These are phyloP conservation scores for Chamaea fasciata DNA, from an alignment of 2,113 vertebrate genomes.

Conservation along the genomic window DNA sequence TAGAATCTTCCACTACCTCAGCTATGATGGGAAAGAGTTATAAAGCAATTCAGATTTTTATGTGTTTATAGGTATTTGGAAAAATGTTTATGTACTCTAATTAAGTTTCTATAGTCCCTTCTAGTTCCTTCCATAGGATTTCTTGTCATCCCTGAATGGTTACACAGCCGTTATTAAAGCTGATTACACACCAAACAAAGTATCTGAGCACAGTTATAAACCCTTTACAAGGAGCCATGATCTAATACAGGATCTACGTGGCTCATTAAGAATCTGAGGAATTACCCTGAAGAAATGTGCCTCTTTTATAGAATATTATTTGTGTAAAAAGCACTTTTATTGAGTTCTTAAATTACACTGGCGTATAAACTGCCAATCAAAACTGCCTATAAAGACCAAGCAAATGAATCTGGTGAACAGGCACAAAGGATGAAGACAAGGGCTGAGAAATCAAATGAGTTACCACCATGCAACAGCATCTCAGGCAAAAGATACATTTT, in stretches of 20 bases:
- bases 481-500: not conserved
- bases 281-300: conserved; percentile 24
- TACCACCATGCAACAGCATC: not conserved
- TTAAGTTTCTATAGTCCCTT: not conserved
- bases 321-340: conserved; percentile 46
- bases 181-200: conserved; percentile 42
- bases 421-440: not conserved
- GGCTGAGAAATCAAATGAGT: not conserved
- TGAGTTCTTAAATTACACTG: conserved; percentile 18
- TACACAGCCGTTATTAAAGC: conserved; percentile 21
- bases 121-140: not conserved
- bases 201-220: not conserved
- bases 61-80: conserved; percentile 27
- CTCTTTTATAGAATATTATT: conserved; percentile 28
- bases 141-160: not conserved
- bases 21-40: not conserved
- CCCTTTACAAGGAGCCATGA: conserved; percentile 26
- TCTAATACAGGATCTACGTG: not conserved
- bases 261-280: conserved; percentile 45
- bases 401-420: not conserved
- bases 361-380: not conserved
- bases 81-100: conserved; percentile 24
- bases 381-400: not conserved
- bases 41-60: not conserved
- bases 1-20: not conserved